Conservation (phyloP, 2,113 vertebrate genomes). For the Phainopepla nitens region DNA sequence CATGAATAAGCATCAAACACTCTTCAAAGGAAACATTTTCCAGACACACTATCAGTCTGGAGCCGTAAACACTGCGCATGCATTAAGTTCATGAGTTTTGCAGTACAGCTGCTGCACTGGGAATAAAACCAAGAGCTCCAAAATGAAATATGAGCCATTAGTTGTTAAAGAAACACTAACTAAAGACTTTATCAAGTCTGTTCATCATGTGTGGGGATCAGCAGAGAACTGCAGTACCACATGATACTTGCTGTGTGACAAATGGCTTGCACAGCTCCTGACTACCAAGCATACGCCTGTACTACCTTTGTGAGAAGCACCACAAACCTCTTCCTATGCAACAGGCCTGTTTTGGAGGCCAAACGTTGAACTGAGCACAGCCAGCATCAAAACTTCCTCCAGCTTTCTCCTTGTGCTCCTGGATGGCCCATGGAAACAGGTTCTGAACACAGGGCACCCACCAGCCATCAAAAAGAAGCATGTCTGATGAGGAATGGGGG, state of each 20-base stretch:
- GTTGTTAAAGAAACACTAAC: not conserved
- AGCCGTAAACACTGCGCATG: not conserved
- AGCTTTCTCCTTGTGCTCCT: not conserved
- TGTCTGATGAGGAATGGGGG: not conserved
- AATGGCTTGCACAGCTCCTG: not conserved
- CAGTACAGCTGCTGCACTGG: not conserved
- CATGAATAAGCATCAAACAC: not conserved
- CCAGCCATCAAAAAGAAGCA: not conserved
- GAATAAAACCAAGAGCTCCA: slow-evolving; percentile 5
- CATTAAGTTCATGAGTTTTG: not conserved
- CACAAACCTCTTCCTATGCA: not conserved
- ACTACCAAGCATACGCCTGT: not conserved
- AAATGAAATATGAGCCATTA: not conserved
- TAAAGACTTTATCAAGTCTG: not conserved
- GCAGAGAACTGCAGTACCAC: not conserved
- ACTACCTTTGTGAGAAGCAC: not conserved
- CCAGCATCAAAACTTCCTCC: not conserved
- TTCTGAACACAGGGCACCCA: rapidly evolving
- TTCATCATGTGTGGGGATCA: not conserved
- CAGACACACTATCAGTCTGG: not conserved
- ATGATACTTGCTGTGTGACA: not conserved
- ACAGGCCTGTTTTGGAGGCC: not conserved
- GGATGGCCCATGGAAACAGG: not conserved
- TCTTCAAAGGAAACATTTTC: slow-evolving; percentile 31
- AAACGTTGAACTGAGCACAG: not conserved